Conservation (phyloP, 2,888 invertebrate species). For the Drepana falcataria region DNA sequence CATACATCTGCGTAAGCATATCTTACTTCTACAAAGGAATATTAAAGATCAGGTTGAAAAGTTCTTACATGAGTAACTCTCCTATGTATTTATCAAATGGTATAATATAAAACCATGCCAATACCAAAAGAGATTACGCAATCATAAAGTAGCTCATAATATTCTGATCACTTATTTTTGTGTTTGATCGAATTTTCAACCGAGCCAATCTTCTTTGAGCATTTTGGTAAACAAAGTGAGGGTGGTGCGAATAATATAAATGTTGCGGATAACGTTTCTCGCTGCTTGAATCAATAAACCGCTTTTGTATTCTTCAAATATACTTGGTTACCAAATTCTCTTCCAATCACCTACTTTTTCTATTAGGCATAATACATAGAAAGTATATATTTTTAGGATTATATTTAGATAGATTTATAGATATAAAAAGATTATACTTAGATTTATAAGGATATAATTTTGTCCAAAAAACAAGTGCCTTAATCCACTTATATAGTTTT, state of each 20-base stretch:
- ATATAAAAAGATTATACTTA: no score
- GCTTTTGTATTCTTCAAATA: background rate
- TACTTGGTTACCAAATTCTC: no score
- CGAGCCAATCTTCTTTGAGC: constrained; percentile 19
- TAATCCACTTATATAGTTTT: no score
- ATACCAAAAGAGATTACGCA: constrained; percentile 6
- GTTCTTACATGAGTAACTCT: background rate
- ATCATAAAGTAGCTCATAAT: constrained; percentile 6
- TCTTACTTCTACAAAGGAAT: constrained; percentile 12
- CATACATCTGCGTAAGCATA: constrained; percentile 18
- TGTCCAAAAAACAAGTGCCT: no score
- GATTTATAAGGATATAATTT: no score
- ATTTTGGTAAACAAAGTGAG: constrained; percentile 17
- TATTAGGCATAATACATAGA: no score
- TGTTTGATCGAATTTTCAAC: constrained; percentile 17
- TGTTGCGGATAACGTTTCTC: constrained; percentile 6
- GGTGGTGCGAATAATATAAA: constrained; percentile 8
- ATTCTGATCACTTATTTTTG: constrained; percentile 18
- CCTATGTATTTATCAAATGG: background rate
- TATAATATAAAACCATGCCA: background rate
- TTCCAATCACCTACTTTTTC: no score
- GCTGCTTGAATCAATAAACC: background rate
- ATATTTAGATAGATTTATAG: no score
- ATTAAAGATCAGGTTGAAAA: constrained; percentile 7
- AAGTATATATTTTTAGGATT: no score